Base-by-base conservation (phyloP, 2,888 invertebrate genomes). In the Hylaea fasciaria region DNA sequence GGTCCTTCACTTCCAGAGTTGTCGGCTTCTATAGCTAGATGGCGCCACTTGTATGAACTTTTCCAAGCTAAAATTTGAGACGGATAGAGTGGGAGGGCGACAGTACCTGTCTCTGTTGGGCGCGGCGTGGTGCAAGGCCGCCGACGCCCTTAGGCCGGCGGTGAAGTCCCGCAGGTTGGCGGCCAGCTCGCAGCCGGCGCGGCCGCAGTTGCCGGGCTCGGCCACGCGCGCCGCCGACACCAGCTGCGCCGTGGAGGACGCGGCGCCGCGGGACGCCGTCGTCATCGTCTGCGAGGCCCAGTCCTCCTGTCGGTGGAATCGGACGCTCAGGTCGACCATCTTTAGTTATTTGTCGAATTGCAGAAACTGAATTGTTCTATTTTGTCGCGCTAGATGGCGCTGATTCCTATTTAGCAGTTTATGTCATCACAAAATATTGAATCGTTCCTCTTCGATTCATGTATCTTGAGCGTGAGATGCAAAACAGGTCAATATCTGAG, bases 171-270 rank as follows among this genome's bases (percentile, higher is more conserved):
- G 93, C 52, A 98, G 89, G 5, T 95, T 94, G 67, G 95, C 93
- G 0, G 97, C 97, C 0, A 97, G 96, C 72, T 97, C 97, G 28
- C 61, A 57, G 14, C 97, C 96, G 1, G 97, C 97, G 66, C 95
- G 95, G 0, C 96, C 77, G 78, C 96, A 72, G 74, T 96, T 97
- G 71, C 94, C 94, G 61, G 96, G 94, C 82, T 97, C 97, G 4
- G 95, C 95, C 83, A 96, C 96, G 11, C 96, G 94, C 14, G 97
- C 96, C 0, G 97, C 97, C 13, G 97, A 97, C 53, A 98, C 93
- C 57, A 99, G 90, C 79, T 97, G 97, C 4, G 98, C 97, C 74
- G 98, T 94, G 40, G 95, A 94, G 49, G 97, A 95, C 52, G 96
- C 97, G 0, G 98, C 96, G 45, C 95, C 94, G 82, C 98, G 97